These are phyloP conservation scores for Centroberyx gerrardi DNA, from an alignment of 2,797 vertebrate species.

Conservation along the genomic window DNA sequence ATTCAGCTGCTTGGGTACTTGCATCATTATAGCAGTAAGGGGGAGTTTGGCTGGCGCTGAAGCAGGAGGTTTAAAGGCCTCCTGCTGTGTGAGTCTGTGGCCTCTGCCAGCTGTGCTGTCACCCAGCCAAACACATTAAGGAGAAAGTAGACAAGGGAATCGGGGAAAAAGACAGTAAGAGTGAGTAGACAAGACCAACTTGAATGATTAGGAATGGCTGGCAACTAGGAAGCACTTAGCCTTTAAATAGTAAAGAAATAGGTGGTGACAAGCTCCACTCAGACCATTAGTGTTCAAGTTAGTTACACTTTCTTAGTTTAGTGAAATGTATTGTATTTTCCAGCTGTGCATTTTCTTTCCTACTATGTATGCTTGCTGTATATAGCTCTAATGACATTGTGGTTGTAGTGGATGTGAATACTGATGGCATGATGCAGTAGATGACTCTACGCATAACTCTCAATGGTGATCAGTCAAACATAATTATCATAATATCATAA, in stretches of 20 bases:
- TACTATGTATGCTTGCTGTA: background rate
- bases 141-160: background rate
- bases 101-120: background rate
- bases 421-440: no score
- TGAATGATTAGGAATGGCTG: background rate
- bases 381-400: background rate
- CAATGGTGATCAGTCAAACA: no score
- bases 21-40: constrained; percentile 4
- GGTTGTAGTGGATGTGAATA: no score
- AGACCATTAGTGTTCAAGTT: background rate
- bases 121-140: constrained; percentile 8
- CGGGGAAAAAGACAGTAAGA: background rate
- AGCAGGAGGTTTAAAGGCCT: constrained; percentile 18
- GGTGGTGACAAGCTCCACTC: background rate
- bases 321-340: background rate
- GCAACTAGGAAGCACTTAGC: constrained; percentile 7
- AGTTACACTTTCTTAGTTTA: background rate
- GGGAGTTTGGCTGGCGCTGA: constrained; percentile 4
- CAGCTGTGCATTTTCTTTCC: background rate
- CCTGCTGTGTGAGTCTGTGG: constrained; percentile 15
- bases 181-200: background rate
- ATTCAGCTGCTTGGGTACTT: constrained; percentile 20
- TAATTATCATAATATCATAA: no score
- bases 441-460: no score
- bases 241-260: background rate